Percentiles rank a stretch among this genome's conserved stretches.
These are phyloP conservation scores for Cuculus canorus DNA, from an alignment of 2,797 vertebrate genomes.

Conservation along the genomic window DNA sequence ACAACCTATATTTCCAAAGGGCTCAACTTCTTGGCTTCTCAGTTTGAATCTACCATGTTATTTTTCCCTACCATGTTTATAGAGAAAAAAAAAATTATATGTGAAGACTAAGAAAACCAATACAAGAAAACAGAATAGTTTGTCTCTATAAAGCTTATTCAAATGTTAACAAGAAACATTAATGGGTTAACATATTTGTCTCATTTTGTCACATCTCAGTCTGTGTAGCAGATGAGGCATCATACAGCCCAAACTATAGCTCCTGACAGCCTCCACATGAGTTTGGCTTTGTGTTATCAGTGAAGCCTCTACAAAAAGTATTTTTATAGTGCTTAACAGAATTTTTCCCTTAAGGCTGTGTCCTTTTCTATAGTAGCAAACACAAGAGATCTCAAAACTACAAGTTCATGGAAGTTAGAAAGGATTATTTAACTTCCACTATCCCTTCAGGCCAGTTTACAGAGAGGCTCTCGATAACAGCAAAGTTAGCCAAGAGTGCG, in stretches of 20 bases:
- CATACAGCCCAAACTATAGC: background rate
- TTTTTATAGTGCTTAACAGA: background rate
- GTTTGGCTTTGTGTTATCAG: background rate
- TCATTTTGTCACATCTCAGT: background rate
- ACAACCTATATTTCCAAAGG: background rate
- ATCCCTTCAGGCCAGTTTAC: background rate
- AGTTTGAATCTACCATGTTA: background rate
- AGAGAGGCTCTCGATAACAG: background rate
- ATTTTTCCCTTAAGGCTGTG: background rate
- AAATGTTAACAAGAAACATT: background rate
- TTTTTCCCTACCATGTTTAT: background rate
- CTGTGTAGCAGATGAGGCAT: background rate
- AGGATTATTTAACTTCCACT: background rate
- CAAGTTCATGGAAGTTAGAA: background rate
- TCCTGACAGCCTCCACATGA: background rate
- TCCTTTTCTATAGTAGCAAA: background rate
- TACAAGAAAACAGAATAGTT: background rate
- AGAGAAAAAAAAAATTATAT: background rate
- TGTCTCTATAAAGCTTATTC: background rate
- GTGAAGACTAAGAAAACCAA: background rate
- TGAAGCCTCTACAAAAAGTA: background rate
- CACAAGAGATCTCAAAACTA: background rate
- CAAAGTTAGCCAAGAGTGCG: background rate
- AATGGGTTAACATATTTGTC: background rate
- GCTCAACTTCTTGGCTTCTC: background rate